Conservation (phyloP, 2,888 invertebrate species). For the Siphonodentalium dalli region DNA sequence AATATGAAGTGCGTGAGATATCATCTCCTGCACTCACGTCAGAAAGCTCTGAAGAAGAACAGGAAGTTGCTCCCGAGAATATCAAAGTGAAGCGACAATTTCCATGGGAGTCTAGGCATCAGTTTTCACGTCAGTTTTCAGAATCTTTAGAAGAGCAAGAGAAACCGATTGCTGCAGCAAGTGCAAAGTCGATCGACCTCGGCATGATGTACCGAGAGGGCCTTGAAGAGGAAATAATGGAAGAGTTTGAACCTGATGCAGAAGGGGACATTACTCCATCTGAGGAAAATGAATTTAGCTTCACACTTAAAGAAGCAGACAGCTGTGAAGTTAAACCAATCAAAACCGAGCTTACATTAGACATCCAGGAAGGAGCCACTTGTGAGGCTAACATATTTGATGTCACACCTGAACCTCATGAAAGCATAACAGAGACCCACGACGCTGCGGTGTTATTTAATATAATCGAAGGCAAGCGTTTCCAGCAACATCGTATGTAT, state of each 20-base stretch:
- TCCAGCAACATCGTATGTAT: neutral
- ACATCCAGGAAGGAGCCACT: too few species aligned
- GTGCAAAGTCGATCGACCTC: slow-evolving; percentile 48
- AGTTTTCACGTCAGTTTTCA: slow-evolving; percentile 54
- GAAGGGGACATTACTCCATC: slow-evolving; percentile 17
- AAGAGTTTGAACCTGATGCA: slow-evolving; percentile 21
- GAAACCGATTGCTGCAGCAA: slow-evolving; percentile 30
- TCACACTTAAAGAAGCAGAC: slow-evolving; percentile 12
- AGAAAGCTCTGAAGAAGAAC: slow-evolving; percentile 40
- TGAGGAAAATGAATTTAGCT: slow-evolving; percentile 9
- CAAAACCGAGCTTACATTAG: too few species aligned
- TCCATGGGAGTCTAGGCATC: slow-evolving; percentile 55
- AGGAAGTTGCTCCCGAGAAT: slow-evolving; percentile 54
- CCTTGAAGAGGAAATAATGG: slow-evolving; percentile 20
- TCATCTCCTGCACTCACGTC: slow-evolving; percentile 7
- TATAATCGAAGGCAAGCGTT: slow-evolving; percentile 40
- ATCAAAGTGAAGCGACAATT: too few species aligned
- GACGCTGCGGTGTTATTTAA: slow-evolving; percentile 54
- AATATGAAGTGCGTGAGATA: neutral
- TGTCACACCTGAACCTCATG: slow-evolving; percentile 57
- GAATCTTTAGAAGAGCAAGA: slow-evolving; percentile 49
- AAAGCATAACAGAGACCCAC: slow-evolving; percentile 50
- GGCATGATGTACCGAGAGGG: slow-evolving; percentile 48
- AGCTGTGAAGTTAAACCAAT: slow-evolving; percentile 27
- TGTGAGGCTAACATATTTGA: too few species aligned